phyloP scores from a whole-genome alignment of 2,113 vertebrate genomes.

The Morone saxatilis region DNA sequence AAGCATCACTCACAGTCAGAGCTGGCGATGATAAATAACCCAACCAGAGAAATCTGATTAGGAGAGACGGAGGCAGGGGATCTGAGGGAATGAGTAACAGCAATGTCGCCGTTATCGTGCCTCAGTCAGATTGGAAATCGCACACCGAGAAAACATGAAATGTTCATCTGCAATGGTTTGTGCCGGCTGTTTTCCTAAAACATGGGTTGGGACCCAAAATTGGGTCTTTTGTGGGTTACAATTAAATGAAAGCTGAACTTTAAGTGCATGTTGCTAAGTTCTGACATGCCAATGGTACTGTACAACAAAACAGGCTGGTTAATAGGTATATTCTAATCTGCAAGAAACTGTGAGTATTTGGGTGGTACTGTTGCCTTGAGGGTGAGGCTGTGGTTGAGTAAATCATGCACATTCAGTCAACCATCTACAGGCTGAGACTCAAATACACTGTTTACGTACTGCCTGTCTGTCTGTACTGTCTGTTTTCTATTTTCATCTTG shows the following conservation, averaged over 20 bases:
- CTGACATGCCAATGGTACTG: slow-evolving; percentile 43
- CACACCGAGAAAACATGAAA: slow-evolving; percentile 80
- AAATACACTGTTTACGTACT: slow-evolving; percentile 18
- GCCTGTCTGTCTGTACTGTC: not conserved
- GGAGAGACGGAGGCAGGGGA: slow-evolving; percentile 76
- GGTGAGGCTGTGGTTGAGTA: slow-evolving; percentile 40
- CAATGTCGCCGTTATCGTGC: slow-evolving; percentile 77
- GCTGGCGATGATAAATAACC: slow-evolving; percentile 83
- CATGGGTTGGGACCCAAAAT: slow-evolving; percentile 64
- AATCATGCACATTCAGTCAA: slow-evolving; percentile 48
- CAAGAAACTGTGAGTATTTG: slow-evolving; percentile 32
- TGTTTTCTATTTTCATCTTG: slow-evolving; percentile 24
- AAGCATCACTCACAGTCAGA: slow-evolving; percentile 84
- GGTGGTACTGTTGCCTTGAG: slow-evolving; percentile 31
- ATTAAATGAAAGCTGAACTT: slow-evolving; percentile 76
- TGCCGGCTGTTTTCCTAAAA: slow-evolving; percentile 74
- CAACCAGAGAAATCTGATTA: slow-evolving; percentile 84
- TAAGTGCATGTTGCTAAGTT: slow-evolving; percentile 49
- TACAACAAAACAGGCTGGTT: slow-evolving; percentile 47
- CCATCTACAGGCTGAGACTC: slow-evolving; percentile 6
- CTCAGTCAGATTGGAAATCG: slow-evolving; percentile 82
- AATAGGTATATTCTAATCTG: slow-evolving; percentile 53
- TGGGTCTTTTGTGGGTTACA: slow-evolving; percentile 65
- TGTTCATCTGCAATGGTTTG: slow-evolving; percentile 75
- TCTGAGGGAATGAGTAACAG: slow-evolving; percentile 82